Evolutionary conservation across 2,113 vertebrate genomes (phyloP).

Genomic region (Heliornis fulica): DNA sequence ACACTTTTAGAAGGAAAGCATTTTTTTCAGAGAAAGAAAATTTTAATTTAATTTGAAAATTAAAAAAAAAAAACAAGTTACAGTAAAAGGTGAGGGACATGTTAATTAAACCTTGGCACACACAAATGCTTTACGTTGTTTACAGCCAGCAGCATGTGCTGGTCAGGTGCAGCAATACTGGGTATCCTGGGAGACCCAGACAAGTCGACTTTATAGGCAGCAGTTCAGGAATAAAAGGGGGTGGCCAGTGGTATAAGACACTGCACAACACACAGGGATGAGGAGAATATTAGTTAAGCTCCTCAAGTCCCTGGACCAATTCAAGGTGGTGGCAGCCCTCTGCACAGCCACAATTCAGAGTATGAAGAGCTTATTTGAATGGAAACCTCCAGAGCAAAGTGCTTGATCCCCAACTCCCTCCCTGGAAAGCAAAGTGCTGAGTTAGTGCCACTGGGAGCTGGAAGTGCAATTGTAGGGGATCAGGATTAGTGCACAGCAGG

Average conservation of each 20-base stretch:
- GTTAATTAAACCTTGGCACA: not conserved
- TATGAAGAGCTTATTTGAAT: not conserved
- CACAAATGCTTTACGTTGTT: not conserved
- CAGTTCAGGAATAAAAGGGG: not conserved
- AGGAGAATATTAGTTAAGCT: not conserved
- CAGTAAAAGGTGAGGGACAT: not conserved
- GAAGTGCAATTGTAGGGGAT: not conserved
- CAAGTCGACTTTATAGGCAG: not conserved
- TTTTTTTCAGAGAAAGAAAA: not conserved
- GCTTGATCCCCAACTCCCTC: not conserved
- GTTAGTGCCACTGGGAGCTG: not conserved
- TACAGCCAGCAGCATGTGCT: not conserved
- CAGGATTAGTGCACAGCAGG: not conserved
- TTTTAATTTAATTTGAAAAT: not conserved
- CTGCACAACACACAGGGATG: not conserved
- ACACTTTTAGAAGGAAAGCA: not conserved
- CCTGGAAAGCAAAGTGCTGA: not conserved
- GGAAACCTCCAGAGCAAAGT: not conserved
- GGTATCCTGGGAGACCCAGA: not conserved
- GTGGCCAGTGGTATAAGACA: not conserved
- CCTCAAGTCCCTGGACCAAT: not conserved
- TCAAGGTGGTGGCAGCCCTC: not conserved
- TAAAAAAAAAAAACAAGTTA: not conserved
- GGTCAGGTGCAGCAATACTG: not conserved
- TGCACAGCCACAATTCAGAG: not conserved